Base-by-base conservation (phyloP, 2,113 vertebrate genomes). In the Nerophis lumbriciformis region DNA sequence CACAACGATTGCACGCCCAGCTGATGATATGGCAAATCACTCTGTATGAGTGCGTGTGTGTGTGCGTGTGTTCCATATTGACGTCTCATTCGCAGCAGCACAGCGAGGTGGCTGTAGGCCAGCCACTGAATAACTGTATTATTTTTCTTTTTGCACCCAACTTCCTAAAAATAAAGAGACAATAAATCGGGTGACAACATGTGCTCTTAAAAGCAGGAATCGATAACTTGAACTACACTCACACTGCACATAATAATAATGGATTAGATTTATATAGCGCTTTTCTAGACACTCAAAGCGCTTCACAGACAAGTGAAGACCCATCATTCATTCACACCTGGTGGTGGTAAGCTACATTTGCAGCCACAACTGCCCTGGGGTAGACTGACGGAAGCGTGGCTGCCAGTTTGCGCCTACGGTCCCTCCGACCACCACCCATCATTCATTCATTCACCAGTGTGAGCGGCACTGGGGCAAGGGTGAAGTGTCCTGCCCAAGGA, bases 1-100 rank as follows among this genome's bases (percentile, higher is more conserved):
- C 51, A 55, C 49, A 61, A 64, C 63, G 37, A 61, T 72, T 72
- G 69, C 42, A 66, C 66, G 57, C 12, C 53, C 49, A 75, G 73
- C 67, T 65, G 61, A 70, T 72, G 67, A 73, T 77, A 56, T 60
- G 72, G 49, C 59, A 58, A 53, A 63, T 68, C 55, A 42, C 59
- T 68, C 57, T 12, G 37, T 48, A 16, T 19, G 48, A 37, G 58
- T 53, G 54, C 36, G 59, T 6, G 38, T 16, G 16, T 28, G 50
- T 58, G 19, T 19, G 16, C 16, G 50, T 58, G 59, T 68, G 64
- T 56, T 66, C 57, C 13, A 47, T 69, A 49, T 76, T 66, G 61
- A 75, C 75, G 39, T 68, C 35, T 63, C 47, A 76, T 63, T 76
- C 68, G 52, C 72, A 70, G 48, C 4, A 59, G 55, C 64, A 57